Conservation (phyloP, 37 sponge, comb jelly and placozoan genomes). For the Cliona cf. orientalis region DNA sequence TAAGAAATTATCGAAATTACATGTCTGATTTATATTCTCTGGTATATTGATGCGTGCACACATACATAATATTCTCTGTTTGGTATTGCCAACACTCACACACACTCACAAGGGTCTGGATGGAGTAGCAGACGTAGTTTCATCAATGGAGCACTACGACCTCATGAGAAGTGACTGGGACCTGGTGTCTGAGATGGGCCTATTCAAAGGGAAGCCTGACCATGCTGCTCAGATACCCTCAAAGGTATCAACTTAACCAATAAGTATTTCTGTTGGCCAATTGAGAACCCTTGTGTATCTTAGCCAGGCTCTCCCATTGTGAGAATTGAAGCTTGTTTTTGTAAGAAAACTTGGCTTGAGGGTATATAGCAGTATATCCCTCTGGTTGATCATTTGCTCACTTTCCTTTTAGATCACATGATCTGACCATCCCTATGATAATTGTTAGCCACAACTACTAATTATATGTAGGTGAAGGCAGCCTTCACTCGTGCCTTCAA, state of each 20-base stretch:
- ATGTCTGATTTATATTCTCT: not conserved
- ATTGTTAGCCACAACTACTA: not conserved
- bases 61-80: not conserved
- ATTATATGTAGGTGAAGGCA: constrained; percentile 62
- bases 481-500: constrained; percentile 80
- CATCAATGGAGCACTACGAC: constrained; percentile 72
- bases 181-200: constrained; percentile 68
- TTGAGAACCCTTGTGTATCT: too few species aligned
- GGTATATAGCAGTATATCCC: too few species aligned
- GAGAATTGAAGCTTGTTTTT: too few species aligned
- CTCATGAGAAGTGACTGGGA: constrained; percentile 92
- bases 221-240: constrained; percentile 44
- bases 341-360: too few species aligned
- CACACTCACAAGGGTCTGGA: not conserved
- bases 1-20: constrained; percentile 1
- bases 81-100: not conserved
- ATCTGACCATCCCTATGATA: not conserved
- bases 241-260: too few species aligned
- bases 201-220: constrained; percentile 72
- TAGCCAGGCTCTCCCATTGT: too few species aligned
- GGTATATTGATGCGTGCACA: too few species aligned
- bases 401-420: not conserved
- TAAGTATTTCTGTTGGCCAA: too few species aligned
- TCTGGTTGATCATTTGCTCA: not conserved
- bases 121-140: constrained; percentile 76